Base-by-base conservation (phyloP, 2,888 invertebrate genomes). In the Scaeva pyrastri region DNA sequence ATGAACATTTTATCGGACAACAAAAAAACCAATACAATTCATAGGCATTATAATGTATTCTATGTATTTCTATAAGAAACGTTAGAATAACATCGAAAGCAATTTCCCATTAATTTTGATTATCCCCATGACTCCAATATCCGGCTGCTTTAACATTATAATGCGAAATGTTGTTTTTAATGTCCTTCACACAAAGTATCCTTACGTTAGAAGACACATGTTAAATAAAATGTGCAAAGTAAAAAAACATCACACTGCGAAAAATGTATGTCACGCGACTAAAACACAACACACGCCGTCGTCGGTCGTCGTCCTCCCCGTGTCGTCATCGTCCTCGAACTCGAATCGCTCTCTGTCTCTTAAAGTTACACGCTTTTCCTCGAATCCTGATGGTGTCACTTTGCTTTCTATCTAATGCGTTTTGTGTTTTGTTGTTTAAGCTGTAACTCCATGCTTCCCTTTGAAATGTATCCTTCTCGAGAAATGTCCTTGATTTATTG, bases 41-140 rank as follows among this genome's bases (percentile, higher is more conserved):
- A 48, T 10, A 16, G 26, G 11, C 8, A 12, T 8, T 4, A 3
- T 36, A 36, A 31, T 52, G 21, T 39, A 68, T 68, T 68, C 48
- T 14, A 16, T 3, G 23, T 16, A 21, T 36, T 31, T n/a, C n/a
- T n/a, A n/a, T 14, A 26, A 2, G 12, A 21, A 43, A 19, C 60
- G 39, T 21, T 21, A 4, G 2, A 66, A 19, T 48, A 66, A 48
- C 66, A 66, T 48, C 11, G 66, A 72, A 82, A 82, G 56, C 76
- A 77, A 77, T 82, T 76, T 82, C 52, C 58, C 41, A 58, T 72
- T 77, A 23, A 77, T 76, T 72, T 60, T 82, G 56, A 72, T 82
- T 81, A 66, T 77, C 66, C 76, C 58, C 71, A 66, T 58, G 52
- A 19, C 60, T 50, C 36, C 76, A 77, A 82, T 82, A 76, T 60